Percentiles rank a stretch among this genome's conserved stretches.
Conservation (phyloP, 2,797 vertebrate species). For the Intellagama lesueurii region DNA sequence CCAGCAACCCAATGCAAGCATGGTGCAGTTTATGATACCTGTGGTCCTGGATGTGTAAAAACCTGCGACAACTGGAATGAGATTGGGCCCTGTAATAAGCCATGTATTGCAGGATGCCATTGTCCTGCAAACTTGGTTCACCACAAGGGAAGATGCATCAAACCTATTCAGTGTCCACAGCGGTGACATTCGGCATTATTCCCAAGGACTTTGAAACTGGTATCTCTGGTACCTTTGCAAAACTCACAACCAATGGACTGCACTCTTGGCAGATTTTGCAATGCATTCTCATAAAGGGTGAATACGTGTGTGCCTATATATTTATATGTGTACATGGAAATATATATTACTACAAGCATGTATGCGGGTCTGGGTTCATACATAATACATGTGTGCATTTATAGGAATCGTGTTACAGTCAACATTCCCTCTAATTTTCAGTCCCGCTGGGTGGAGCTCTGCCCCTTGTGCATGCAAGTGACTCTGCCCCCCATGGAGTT, state of each 20-base stretch:
- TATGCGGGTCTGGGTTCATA: not conserved
- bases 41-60: conserved; percentile 94
- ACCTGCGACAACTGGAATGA: conserved; percentile 99
- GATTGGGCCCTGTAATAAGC: conserved; percentile 91
- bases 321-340: conserved; percentile 41
- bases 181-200: conserved; percentile 85
- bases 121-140: conserved; percentile 94
- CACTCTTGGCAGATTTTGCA: conserved; percentile 61
- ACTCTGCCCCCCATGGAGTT: too few relatives aligned
- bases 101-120: conserved; percentile 95
- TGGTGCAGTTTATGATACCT: conserved; percentile 93
- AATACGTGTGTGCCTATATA: conserved; percentile 47
- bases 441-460: too few relatives aligned
- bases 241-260: conserved; percentile 70
- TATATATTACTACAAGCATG: conserved; percentile 38
- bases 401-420: not conserved
- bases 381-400: not conserved
- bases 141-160: conserved; percentile 93
- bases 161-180: conserved; percentile 92
- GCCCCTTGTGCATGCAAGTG: too few relatives aligned
- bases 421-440: too few relatives aligned
- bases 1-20: conserved; percentile 95
- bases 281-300: conserved; percentile 37
- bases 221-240: conserved; percentile 34
- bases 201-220: conserved; percentile 61